Conservation (phyloP, 2,888 invertebrate species). For the Caradrina clavipalpis region DNA sequence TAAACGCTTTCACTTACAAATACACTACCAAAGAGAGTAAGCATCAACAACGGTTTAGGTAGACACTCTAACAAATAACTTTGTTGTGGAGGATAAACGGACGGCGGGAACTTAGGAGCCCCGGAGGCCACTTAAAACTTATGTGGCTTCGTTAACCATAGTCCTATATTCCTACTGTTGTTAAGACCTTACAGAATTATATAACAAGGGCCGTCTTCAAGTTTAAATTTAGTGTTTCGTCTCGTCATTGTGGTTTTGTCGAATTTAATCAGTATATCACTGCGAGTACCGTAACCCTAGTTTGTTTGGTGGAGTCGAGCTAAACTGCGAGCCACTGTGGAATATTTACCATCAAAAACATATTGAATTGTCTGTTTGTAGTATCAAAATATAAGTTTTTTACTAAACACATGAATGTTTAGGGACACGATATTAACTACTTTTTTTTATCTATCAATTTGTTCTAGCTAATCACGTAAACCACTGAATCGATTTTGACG, state of each 20-base stretch:
- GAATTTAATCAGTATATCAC: constrained; percentile 66
- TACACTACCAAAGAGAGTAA: constrained; percentile 73
- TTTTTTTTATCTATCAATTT: no score
- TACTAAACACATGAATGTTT: no score
- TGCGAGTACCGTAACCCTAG: constrained; percentile 22
- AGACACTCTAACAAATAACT: constrained; percentile 86
- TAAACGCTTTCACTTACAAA: constrained; percentile 56
- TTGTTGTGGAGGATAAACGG: constrained; percentile 87
- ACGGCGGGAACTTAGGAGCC: constrained; percentile 81
- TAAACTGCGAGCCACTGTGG: constrained; percentile 28
- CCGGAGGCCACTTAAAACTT: constrained; percentile 89
- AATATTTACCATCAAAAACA: constrained; percentile 44
- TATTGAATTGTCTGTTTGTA: no score
- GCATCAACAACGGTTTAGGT: constrained; percentile 81
- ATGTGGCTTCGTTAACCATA: constrained; percentile 88
- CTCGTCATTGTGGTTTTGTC: constrained; percentile 66
- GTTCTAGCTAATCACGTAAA: no score
- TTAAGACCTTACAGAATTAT: constrained; percentile 77
- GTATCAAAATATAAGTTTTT: no score
- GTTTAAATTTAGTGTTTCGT: constrained; percentile 72
- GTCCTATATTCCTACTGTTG: constrained; percentile 80
- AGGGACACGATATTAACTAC: no score
- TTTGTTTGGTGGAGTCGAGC: constrained; percentile 41
- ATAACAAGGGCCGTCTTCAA: constrained; percentile 70
- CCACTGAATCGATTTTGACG: no score